Evolutionary conservation across 2,888 invertebrate genomes (phyloP), one percentile per base, ranked within the genome.

Genomic region (Xylophagus ater): DNA sequence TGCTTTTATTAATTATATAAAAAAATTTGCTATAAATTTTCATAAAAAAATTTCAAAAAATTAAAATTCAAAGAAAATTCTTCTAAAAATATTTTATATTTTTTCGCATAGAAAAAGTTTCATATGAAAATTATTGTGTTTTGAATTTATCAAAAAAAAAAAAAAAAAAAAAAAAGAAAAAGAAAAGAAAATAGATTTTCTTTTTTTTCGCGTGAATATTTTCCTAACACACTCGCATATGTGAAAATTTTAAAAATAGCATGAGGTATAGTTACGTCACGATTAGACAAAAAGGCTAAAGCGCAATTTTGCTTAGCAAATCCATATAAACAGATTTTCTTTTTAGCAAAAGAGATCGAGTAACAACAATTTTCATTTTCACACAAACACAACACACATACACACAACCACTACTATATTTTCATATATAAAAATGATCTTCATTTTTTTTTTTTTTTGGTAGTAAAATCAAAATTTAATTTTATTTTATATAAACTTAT

Each of bases 231-330:
- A 29, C 36, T 29, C 29, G 36, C 28, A 36, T n/a, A 36, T 31
- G 13, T 31, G 21, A 21, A 20, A 36, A 29, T 21, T 36, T 29
- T 33, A 32, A 39, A 42, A 42, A 42, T 42, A 42, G 42, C 34
- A 24, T 21, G 20, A 35, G 36, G n/a, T n/a, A n/a, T 28, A 39
- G 20, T 42, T 42, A 34, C 42, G 42, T 42, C 39, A 42, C 33
- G n/a, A n/a, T n/a, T n/a, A n/a, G n/a, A n/a, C n/a, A n/a, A n/a
- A n/a, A n/a, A 35, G 29, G 23, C 25, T 32, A 38, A 31, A 32
- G 40, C 28, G 34, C 29, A 37, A 40, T 40, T 31, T 37, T 36
- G n/a, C n/a, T n/a, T n/a, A 34, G 31, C 43, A 43, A 43, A 43
- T 40, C 40, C 39, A 43, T 37, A 43, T 40, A 34, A 30, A 29